Percentiles rank a stretch among this genome's conserved stretches.
phyloP scores from a whole-genome alignment of 2,113 vertebrate species.

The Chionomys nivalis region DNA sequence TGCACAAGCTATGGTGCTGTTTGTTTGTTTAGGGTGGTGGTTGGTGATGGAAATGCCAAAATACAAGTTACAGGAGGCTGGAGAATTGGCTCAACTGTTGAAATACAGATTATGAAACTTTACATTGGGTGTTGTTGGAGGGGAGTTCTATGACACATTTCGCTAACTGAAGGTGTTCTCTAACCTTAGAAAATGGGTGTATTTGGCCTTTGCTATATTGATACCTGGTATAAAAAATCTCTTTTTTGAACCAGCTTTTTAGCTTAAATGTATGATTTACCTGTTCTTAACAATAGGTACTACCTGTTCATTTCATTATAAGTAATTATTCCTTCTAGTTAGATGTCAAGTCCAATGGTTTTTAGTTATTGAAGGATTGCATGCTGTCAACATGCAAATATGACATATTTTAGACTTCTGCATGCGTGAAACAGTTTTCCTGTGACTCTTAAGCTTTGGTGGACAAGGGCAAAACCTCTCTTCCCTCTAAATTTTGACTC shows the following conservation, averaged over 20 bases:
- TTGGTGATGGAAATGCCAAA: constrained; percentile 27
- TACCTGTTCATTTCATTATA: constrained; percentile 61
- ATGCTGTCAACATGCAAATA: constrained; percentile 23
- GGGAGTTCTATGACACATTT: not conserved
- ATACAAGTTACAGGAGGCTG: not conserved
- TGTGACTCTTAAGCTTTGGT: constrained; percentile 36
- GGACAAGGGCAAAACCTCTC: not conserved
- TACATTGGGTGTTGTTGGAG: not conserved
- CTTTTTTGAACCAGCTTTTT: constrained; percentile 40
- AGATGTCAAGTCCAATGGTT: constrained; percentile 40
- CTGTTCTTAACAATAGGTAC: constrained; percentile 53
- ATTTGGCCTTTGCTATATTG: not conserved
- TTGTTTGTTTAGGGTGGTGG: constrained; percentile 24
- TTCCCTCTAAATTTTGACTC: not conserved
- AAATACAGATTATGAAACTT: constrained; percentile 7
- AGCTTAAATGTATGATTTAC: constrained; percentile 23
- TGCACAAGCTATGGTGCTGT: not conserved
- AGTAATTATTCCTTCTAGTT: constrained; percentile 65
- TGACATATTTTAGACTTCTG: constrained; percentile 35
- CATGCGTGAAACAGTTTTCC: constrained; percentile 34
- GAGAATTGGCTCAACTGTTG: not conserved
- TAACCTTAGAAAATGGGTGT: not conserved
- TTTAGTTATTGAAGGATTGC: constrained; percentile 44
- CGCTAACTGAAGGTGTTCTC: constrained; percentile 18
- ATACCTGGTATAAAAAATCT: constrained; percentile 19